Base-by-base conservation (phyloP, 2,888 invertebrate species). In the Perdita meconis region DNA sequence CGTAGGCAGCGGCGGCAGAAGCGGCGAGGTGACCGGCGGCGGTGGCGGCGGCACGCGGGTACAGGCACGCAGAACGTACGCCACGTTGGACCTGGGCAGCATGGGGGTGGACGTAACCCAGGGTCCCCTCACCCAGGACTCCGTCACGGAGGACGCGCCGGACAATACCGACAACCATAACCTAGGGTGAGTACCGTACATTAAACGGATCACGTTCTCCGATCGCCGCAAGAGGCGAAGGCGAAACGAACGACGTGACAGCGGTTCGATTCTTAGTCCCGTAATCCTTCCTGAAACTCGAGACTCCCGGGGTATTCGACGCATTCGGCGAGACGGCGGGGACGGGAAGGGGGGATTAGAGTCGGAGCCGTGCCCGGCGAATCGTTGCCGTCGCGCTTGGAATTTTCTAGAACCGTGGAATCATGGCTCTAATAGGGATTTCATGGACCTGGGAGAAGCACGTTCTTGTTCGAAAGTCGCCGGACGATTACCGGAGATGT, bases 101-200 rank as follows among this genome's bases (percentile, higher is more conserved):
- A 96, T 96, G 95, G 96, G 96, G 26, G 95, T 96, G 59, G 95
- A 95, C 90, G 93, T 95, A 68, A 94, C 93, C 75, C 94, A 94
- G 51, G 94, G 94, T 36, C 95, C 95, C 12, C 92, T 94, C 63
- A 94, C 94, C 59, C 93, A 93, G 81, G 93, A 93, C 81, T 90
- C 93, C 61, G 92, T 93, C 61, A 93, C 93, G 83, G 89, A 90
- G 72, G 91, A 91, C 86, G 87, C 89, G 69, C 81, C 91, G 19
- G 92, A 92, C 79, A 93, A 93, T 83, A 92, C 93, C 55, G 92
- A 92, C 86, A 93, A 93, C 87, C 92, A 92, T 86, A 92, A 93
- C 86, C 93, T 94, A 90, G 94, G 94, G 94, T 94, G 89, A 92
- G 93, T 88, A 60, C 22, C 44, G 12, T 47, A 36, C 30, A 34